These are phyloP conservation scores for Drosophila dunni DNA, from an alignment of 1,140 invertebrate genomes.

Conservation along the genomic window DNA sequence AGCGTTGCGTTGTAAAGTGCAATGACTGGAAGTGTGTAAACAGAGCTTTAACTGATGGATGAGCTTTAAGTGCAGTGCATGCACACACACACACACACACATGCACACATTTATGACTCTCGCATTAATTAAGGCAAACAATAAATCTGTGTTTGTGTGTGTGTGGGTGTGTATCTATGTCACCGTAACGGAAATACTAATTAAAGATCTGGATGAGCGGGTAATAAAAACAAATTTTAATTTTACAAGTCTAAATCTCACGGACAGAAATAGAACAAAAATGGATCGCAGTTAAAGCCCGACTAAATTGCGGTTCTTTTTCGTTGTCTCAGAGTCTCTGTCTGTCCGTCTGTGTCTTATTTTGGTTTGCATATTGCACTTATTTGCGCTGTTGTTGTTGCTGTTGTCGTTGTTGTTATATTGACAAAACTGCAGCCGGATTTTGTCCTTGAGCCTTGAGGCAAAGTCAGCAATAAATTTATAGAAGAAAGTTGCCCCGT, in stretches of 20 bases:
- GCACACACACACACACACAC: not conserved
- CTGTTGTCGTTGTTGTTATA: slow-evolving; percentile 51
- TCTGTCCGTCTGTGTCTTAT: slow-evolving; percentile 1
- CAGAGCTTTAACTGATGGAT: slow-evolving; percentile 42
- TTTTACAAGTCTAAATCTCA: slow-evolving; percentile 39
- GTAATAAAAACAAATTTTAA: slow-evolving; percentile 38
- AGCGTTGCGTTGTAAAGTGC: slow-evolving; percentile 41
- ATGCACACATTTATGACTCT: not conserved
- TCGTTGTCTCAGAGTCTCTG: slow-evolving; percentile 3
- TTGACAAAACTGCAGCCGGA: slow-evolving; percentile 72
- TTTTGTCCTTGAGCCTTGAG: slow-evolving; percentile 61
- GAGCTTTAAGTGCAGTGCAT: slow-evolving; percentile 29
- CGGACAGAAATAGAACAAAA: slow-evolving; percentile 61
- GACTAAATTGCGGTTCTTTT: slow-evolving; percentile 50
- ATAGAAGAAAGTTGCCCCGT: slow-evolving; percentile 42
- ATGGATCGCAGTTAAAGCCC: slow-evolving; percentile 60
- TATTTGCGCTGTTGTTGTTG: slow-evolving; percentile 26
- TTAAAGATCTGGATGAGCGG: slow-evolving; percentile 59
- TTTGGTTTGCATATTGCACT: slow-evolving; percentile 34
- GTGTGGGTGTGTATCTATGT: slow-evolving; percentile 16
- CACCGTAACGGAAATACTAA: slow-evolving; percentile 68
- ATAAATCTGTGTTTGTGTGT: slow-evolving; percentile 45
- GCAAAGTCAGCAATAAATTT: slow-evolving; percentile 50
- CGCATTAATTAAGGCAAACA: slow-evolving; percentile 53
- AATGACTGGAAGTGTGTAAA: slow-evolving; percentile 59